Base-by-base conservation (phyloP, 2,888 invertebrate genomes). In the Timema cristinae region DNA sequence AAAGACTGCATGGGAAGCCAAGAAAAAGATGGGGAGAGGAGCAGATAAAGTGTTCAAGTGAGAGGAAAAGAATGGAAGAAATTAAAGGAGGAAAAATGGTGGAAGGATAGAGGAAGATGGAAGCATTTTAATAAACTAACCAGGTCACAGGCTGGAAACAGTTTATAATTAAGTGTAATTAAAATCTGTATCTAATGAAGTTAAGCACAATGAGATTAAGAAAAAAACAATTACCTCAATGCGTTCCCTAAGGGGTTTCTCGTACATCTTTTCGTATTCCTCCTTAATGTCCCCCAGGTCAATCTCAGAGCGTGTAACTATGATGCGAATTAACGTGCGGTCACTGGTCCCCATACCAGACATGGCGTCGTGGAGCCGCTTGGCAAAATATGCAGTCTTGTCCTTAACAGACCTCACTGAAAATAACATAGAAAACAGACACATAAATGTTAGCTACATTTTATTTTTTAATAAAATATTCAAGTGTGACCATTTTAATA, bases 311-410 rank as follows among this genome's bases (percentile, higher is more conserved):
- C 84, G 79, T 6, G 85, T 83, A 51, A 85, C 84, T 66, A 86
- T 77, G 67, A 86, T 83, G 73, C 86, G 83, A 72, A 86, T 85
- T 75, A 86, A 78, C 7, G 83, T 82, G 70, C 81, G 80, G 76
- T 86, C 86, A 75, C 84, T 84, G 47, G 86, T 86, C 67, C 86
- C 86, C 70, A 83, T 78, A 32, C 86, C 86, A 78, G 82, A 81
- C 84, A 86, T 84, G 68, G 83, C 79, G 50, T 83, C 79, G 76
- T 85, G 81, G 50, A 86, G 78, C 47, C 83, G 78, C 77, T 84
- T 82, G 13, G 86, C 86, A 78, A 84, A 86, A 78, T 81, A 86
- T 7, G 79, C 80, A n/a, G 83, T 80, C 71, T 82, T 80, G 77
- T 84, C 83, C 72, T 79, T 79, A 6, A 80, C 81, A 72, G 79